Evolutionary conservation across 2,113 vertebrate species (phyloP).

Genomic region (Puffinus mauretanicus): DNA sequence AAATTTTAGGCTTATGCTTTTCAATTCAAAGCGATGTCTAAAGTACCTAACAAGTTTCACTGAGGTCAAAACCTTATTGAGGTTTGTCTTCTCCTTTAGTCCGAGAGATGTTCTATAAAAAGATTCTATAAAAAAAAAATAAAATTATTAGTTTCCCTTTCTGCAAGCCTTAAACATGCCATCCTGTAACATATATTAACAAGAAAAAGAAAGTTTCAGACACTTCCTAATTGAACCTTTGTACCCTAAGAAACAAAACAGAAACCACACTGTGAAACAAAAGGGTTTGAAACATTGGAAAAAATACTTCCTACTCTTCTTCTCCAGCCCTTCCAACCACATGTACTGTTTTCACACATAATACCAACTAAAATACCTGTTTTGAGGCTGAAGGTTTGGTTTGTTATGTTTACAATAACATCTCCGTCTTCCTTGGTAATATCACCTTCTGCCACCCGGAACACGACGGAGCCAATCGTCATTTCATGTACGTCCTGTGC

Average conservation of each 20-base stretch:
- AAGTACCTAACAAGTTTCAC: not conserved
- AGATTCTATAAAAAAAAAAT: not conserved
- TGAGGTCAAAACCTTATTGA: not conserved
- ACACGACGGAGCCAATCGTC: constrained; percentile 73
- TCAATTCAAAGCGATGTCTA: not conserved
- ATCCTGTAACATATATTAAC: not conserved
- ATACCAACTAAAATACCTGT: constrained; percentile 73
- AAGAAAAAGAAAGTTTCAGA: not conserved
- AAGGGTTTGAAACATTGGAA: not conserved
- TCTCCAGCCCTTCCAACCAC: not conserved
- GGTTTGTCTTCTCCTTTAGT: not conserved
- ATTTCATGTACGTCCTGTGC: constrained; percentile 63
- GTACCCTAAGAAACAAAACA: not conserved
- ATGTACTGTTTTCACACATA: not conserved
- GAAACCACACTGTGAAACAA: not conserved
- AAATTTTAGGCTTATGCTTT: not conserved
- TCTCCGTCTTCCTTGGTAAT: constrained; percentile 83
- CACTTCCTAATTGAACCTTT: not conserved
- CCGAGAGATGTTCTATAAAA: not conserved
- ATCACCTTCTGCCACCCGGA: constrained; percentile 81
- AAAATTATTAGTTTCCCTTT: not conserved
- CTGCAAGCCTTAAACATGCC: not conserved
- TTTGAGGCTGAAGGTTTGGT: constrained; percentile 76
- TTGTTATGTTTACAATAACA: constrained; percentile 86
- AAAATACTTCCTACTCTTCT: not conserved